These are phyloP conservation scores for Heteromurus nitidus DNA, from an alignment of 2,888 invertebrate genomes.

Conservation along the genomic window DNA sequence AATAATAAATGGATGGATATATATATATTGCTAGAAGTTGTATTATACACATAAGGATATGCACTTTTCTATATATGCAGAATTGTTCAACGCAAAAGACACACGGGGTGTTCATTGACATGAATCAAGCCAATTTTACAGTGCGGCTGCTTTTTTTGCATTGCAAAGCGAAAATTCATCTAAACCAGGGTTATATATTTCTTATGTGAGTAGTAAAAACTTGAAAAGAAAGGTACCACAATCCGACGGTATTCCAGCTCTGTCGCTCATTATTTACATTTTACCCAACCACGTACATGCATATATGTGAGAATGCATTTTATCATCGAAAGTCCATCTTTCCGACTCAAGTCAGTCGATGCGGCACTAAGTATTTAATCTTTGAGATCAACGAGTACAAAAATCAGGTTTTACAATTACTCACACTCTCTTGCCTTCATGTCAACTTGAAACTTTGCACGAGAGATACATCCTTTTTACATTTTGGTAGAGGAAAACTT, in stretches of 20 bases:
- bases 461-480: conserved; percentile 3
- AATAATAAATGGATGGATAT: conserved; percentile 6
- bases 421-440: conserved; percentile 2
- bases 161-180: neutral
- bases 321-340: neutral
- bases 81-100: neutral
- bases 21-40: too few relatives aligned
- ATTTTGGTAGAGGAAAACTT: conserved; percentile 10
- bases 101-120: neutral
- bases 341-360: neutral
- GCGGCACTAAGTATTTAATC: conserved; percentile 2
- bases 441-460: neutral
- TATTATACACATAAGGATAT: conserved; percentile 13
- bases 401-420: conserved; percentile 25
- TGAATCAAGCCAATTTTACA: neutral
- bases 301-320: neutral
- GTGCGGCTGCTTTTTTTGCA: neutral
- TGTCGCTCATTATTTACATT: neutral
- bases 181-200: neutral
- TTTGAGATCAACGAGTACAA: conserved; percentile 11
- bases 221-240: neutral
- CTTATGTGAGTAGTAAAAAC: neutral
- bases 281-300: neutral
- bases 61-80: conserved; percentile 9
- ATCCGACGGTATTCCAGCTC: conserved; percentile 8